These are phyloP conservation scores for Chloroclystis v-ata DNA, from an alignment of 2,888 invertebrate species.

Conservation along the genomic window DNA sequence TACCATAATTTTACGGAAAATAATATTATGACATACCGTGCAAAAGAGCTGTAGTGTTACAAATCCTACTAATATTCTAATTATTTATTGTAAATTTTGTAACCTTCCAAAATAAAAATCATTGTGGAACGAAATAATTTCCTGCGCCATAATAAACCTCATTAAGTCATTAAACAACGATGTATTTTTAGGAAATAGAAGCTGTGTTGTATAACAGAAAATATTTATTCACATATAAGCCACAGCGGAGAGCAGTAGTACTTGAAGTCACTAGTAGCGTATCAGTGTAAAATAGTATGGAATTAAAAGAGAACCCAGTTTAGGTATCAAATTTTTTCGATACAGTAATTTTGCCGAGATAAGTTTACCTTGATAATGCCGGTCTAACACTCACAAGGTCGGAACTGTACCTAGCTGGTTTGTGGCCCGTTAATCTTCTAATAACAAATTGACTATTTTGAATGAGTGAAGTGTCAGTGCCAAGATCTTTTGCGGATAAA, in stretches of 20 bases:
- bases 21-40: too few species aligned
- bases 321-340: too few species aligned
- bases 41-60: too few species aligned
- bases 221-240: constrained; percentile 16
- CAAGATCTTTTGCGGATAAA: constrained; percentile 10
- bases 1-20: too few species aligned
- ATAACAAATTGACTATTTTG: constrained; percentile 14
- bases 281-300: not conserved
- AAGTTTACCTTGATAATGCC: constrained; percentile 39
- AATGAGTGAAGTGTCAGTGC: constrained; percentile 17
- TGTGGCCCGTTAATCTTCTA: constrained; percentile 18
- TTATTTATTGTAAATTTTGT: too few species aligned
- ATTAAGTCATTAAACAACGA: not conserved
- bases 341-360: too few species aligned
- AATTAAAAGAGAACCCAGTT: not conserved
- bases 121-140: not conserved
- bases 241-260: constrained; percentile 10
- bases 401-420: constrained; percentile 18
- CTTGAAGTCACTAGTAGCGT: not conserved
- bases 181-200: not conserved
- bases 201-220: constrained; percentile 1
- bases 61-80: too few species aligned
- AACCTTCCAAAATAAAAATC: not conserved
- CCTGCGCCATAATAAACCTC: not conserved
- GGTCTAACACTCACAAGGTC: constrained; percentile 24